phyloP scores from a whole-genome alignment of 1,140 invertebrate species.

The Charaxes varanes region DNA sequence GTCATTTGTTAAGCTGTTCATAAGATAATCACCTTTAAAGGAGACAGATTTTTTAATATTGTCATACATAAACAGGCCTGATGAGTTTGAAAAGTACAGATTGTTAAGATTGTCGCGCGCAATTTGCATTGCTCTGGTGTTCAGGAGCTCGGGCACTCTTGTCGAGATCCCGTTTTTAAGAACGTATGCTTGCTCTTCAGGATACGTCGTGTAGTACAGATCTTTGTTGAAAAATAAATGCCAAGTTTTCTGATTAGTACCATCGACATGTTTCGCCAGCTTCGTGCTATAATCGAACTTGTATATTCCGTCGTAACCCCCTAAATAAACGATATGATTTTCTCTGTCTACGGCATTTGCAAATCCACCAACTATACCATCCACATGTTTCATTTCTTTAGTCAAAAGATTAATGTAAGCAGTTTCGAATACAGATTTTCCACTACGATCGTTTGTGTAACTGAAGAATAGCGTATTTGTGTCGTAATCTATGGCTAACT shows the following conservation, averaged over 20 bases:
- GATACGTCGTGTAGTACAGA: slow-evolving; percentile 42
- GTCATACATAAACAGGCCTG: slow-evolving; percentile 30
- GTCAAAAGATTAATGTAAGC: slow-evolving; percentile 41
- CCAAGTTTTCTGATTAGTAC: slow-evolving; percentile 35
- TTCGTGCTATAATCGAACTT: slow-evolving; percentile 34
- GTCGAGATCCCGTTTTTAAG: slow-evolving; percentile 22
- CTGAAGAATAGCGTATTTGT: slow-evolving; percentile 48
- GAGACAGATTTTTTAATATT: slow-evolving; percentile 12
- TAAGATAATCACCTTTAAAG: slow-evolving; percentile 26
- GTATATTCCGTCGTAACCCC: slow-evolving; percentile 39
- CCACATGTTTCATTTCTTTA: slow-evolving; percentile 26
- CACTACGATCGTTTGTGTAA: slow-evolving; percentile 19
- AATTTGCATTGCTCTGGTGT: slow-evolving; percentile 32
- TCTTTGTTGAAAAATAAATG: slow-evolving; percentile 48
- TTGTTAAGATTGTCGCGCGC: slow-evolving; percentile 32
- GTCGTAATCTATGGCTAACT: slow-evolving; percentile 40
- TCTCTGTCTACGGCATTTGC: slow-evolving; percentile 35
- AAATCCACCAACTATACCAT: slow-evolving; percentile 38
- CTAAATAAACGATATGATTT: slow-evolving; percentile 34
- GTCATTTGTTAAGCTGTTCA: slow-evolving; percentile 38
- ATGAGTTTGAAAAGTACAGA: slow-evolving; percentile 37
- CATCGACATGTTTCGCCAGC: slow-evolving; percentile 21
- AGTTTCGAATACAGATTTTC: slow-evolving; percentile 24
- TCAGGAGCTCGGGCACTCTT: slow-evolving; percentile 28
- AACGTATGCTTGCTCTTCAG: slow-evolving; percentile 31